Evolutionary conservation across 2,797 vertebrate species (phyloP), one percentile per base, ranked within the genome.

Genomic region (Allobates femoralis): DNA sequence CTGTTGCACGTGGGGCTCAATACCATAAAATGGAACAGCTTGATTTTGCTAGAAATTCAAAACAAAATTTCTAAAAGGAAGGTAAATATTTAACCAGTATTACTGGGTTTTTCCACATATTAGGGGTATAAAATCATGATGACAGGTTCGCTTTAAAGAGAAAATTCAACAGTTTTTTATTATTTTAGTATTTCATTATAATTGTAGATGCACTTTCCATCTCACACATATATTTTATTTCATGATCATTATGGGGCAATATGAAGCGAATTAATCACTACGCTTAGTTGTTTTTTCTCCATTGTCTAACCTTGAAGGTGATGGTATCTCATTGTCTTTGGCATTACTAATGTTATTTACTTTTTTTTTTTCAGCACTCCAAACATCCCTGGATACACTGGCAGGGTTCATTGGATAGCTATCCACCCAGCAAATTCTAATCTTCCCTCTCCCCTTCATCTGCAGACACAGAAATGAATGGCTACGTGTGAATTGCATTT

Each of bases 341-440:
- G 85, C 67, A 46, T 80, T 86, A 37, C 79, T 81, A 86, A 86
- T 86, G 79, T 58, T 81, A 86, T 86, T 86, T 86, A 85, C 56
- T 91, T 88, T 92, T n/a, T 92, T 91, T 46, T 87, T 90, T 90
- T 79, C 90, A 96, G 94, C 46, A 88, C 89, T 87, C 91, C 90
- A 88, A 91, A 95, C 91, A 95, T 96, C 81, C 95, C 93, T 89
- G 96, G 95, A 89, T 96, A 95, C 75, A 92, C 93, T 32, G 94
- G 94, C 84, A 95, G 93, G 91, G 94, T 93, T 90, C 92, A 92
- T 88, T 94, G 93, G 88, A 91, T 90, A 90, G 90, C 90, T 91
- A 92, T 88, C 86, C 92, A 94, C 76, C 93, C 91, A 0, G 91
- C 89, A 92, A 94, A 94, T 90, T 93, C 90, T 90, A 90, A 91